phyloP scores from a whole-genome alignment of 2,797 vertebrate genomes.

The Takifugu rubripes region DNA sequence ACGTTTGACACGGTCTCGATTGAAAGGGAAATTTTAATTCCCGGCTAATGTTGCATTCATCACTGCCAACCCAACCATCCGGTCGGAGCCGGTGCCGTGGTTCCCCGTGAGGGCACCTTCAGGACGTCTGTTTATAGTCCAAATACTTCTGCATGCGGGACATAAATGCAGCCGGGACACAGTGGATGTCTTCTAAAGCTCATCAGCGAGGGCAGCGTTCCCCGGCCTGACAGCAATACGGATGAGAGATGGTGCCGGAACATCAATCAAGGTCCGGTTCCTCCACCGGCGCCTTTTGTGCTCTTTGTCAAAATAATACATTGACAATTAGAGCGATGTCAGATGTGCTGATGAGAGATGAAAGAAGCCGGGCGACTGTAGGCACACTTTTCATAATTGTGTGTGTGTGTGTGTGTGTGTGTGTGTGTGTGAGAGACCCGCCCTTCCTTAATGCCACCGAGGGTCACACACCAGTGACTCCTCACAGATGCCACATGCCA shows the following conservation, averaged over 20 bases:
- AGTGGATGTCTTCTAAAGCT: slow-evolving; percentile 17
- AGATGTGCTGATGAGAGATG: slow-evolving; percentile 39
- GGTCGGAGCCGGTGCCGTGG: no score
- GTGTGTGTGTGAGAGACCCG: slow-evolving; percentile 4
- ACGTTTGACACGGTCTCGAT: no score
- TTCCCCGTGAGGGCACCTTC: no score
- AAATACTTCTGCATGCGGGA: slow-evolving; percentile 5
- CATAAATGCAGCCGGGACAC: slow-evolving; percentile 17
- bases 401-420: not conserved
- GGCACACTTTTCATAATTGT: slow-evolving; percentile 14
- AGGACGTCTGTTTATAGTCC: no score
- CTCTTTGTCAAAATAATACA: slow-evolving; percentile 35
- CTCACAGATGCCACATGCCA: slow-evolving; percentile 47
- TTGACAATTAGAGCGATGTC: slow-evolving; percentile 16
- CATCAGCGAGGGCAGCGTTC: slow-evolving; percentile 15
- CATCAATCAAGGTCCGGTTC: slow-evolving; percentile 25
- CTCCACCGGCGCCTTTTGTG: slow-evolving; percentile 15
- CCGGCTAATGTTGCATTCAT: no score
- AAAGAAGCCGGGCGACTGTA: slow-evolving; percentile 8
- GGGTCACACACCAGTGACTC: slow-evolving; percentile 42
- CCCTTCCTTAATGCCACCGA: slow-evolving; percentile 14
- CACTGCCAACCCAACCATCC: no score
- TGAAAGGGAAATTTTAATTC: no score
- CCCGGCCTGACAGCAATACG: slow-evolving; percentile 25
- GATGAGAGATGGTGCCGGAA: slow-evolving; percentile 33